Percentiles rank a stretch among this genome's conserved stretches.
Conservation (phyloP, 2,797 vertebrate genomes). For the Tinamus major region DNA sequence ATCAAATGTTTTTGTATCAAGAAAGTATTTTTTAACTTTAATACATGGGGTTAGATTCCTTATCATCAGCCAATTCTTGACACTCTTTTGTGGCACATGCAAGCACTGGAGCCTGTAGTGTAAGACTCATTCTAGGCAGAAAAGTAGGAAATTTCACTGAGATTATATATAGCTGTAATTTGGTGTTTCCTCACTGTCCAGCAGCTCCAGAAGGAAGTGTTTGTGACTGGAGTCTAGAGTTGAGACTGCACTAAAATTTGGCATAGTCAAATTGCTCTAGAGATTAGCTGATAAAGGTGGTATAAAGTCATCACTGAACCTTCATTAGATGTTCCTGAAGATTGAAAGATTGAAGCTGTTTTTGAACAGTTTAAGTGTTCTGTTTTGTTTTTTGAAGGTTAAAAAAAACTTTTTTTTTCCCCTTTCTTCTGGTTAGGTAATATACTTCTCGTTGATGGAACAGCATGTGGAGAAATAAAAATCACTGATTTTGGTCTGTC, state of each 20-base stretch:
- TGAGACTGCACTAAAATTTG: neutral
- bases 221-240: neutral
- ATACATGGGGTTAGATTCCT: neutral
- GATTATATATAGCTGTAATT: neutral
- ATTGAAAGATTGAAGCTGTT: neutral
- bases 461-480: slow-evolving; percentile 99
- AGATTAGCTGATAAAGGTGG: neutral
- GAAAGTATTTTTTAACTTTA: neutral
- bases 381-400: neutral
- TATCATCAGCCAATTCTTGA: neutral
- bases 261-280: neutral
- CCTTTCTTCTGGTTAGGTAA: slow-evolving; percentile 83
- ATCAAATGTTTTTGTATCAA: neutral
- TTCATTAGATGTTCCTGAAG: neutral
- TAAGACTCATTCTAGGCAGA: neutral
- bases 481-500: slow-evolving; percentile 99
- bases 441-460: slow-evolving; percentile 97
- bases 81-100: neutral
- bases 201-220: neutral
- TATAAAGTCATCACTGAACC: neutral
- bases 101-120: neutral
- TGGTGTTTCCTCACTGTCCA: neutral
- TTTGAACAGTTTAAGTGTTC: slow-evolving; percentile 2
- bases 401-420: neutral
- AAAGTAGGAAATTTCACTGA: neutral